These are phyloP conservation scores for Cephalopholis sonnerati DNA, from an alignment of 2,113 vertebrate genomes.

Conservation along the genomic window DNA sequence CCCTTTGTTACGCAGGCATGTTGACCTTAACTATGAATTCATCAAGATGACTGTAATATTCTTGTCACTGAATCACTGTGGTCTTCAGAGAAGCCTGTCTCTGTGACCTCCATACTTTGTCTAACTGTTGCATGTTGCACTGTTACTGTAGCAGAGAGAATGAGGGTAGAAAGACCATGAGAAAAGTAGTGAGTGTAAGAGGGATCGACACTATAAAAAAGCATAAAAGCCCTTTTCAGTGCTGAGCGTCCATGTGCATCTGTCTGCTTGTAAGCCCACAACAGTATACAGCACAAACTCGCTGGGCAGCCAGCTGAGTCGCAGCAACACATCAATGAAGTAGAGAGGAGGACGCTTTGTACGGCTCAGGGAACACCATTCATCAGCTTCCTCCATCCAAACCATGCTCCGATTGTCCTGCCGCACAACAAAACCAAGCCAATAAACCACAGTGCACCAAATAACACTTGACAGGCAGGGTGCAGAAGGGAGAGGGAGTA, in stretches of 20 bases:
- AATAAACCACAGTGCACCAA: constrained; percentile 72
- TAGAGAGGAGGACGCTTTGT: constrained; percentile 68
- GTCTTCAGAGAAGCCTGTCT: neutral
- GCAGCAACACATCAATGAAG: constrained; percentile 76
- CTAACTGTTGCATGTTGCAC: constrained; percentile 2
- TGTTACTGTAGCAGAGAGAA: constrained; percentile 32
- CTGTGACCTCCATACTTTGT: constrained; percentile 11
- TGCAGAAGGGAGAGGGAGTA: constrained; percentile 15
- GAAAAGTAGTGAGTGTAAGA: constrained; percentile 31
- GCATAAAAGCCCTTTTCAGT: constrained; percentile 66
- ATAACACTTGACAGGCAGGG: constrained; percentile 64
- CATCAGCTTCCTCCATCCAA: constrained; percentile 66
- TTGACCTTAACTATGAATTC: neutral
- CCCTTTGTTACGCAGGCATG: neutral
- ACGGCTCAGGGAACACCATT: constrained; percentile 65
- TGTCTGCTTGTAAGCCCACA: constrained; percentile 57
- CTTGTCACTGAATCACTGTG: neutral
- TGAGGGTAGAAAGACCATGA: neutral
- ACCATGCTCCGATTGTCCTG: constrained; percentile 62
- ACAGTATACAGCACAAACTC: constrained; percentile 56
- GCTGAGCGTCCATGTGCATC: constrained; percentile 58
- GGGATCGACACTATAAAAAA: constrained; percentile 26
- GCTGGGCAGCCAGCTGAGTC: constrained; percentile 69
- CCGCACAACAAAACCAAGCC: constrained; percentile 63
- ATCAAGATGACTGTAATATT: neutral